phyloP scores from a whole-genome alignment of 2,888 invertebrate genomes.

The Ophion ventricosus region DNA sequence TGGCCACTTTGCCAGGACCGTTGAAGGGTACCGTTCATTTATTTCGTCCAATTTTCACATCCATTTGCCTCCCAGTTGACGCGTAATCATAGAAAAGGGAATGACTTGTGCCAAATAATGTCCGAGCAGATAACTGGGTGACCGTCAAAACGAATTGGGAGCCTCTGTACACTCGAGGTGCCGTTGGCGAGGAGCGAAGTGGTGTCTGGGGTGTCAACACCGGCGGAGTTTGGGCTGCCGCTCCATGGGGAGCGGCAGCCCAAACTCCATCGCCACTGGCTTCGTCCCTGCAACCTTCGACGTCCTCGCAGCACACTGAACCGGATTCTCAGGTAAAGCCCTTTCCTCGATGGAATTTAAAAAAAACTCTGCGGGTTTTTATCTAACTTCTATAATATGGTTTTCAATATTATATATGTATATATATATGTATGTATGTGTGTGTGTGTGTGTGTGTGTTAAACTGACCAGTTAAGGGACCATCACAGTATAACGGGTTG shows the following conservation, averaged over 20 bases:
- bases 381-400: no score
- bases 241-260: slow-evolving; percentile 81
- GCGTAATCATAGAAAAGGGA: neutral
- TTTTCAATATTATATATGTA: no score
- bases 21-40: slow-evolving; percentile 73
- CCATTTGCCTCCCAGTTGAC: neutral
- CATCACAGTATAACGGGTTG: no score
- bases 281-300: slow-evolving; percentile 73
- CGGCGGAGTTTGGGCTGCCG: slow-evolving; percentile 82
- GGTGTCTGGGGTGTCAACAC: slow-evolving; percentile 82
- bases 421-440: no score
- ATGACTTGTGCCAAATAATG: neutral
- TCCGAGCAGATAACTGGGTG: slow-evolving; percentile 78
- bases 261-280: slow-evolving; percentile 80
- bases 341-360: neutral
- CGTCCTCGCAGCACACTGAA: slow-evolving; percentile 71
- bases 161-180: slow-evolving; percentile 80
- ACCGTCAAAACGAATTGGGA: slow-evolving; percentile 81
- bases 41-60: neutral
- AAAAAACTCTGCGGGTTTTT: no score
- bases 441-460: no score
- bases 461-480: no score
- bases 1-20: slow-evolving; percentile 73
- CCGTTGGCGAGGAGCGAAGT: slow-evolving; percentile 81
- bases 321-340: slow-evolving; percentile 73